These are phyloP conservation scores for Thaleichthys pacificus DNA, from an alignment of 2,797 vertebrate species.

Conservation along the genomic window DNA sequence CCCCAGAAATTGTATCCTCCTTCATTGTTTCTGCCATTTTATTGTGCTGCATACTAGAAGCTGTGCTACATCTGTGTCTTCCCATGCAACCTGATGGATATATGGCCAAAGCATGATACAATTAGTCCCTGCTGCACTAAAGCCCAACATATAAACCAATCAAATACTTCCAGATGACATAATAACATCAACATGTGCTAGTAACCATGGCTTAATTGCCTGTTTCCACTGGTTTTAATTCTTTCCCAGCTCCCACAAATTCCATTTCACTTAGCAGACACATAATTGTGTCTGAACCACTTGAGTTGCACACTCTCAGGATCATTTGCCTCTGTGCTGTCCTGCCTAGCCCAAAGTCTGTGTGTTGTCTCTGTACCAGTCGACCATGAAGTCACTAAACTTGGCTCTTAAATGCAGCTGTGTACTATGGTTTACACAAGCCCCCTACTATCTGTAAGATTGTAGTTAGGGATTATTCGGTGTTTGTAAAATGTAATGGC, in stretches of 20 bases:
- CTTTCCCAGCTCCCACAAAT: constrained; percentile 3
- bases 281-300: not conserved
- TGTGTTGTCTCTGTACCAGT: not conserved
- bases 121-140: constrained; percentile 7
- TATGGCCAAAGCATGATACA: not conserved
- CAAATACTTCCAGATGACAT: constrained; percentile 9
- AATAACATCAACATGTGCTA: constrained; percentile 1
- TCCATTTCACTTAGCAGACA: constrained; percentile 3
- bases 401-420: not conserved
- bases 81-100: not conserved
- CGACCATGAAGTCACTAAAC: not conserved
- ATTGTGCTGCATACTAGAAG: too few species aligned
- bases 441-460: not conserved
- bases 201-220: not conserved
- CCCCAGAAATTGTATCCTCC: too few species aligned
- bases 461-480: not conserved
- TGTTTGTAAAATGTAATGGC: constrained; percentile 13
- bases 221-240: constrained; percentile 11
- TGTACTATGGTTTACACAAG: not conserved
- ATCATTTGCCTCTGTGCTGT: not conserved
- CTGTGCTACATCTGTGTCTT: not conserved
- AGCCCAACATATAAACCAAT: constrained; percentile 16
- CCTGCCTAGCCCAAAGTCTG: not conserved
- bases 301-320: not conserved
- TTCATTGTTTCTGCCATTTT: too few species aligned